A percentile compares a stretch with the other conserved stretches of the same genome.
phyloP scores from a whole-genome alignment of 2,113 vertebrate genomes.

The Caranx ignobilis region DNA sequence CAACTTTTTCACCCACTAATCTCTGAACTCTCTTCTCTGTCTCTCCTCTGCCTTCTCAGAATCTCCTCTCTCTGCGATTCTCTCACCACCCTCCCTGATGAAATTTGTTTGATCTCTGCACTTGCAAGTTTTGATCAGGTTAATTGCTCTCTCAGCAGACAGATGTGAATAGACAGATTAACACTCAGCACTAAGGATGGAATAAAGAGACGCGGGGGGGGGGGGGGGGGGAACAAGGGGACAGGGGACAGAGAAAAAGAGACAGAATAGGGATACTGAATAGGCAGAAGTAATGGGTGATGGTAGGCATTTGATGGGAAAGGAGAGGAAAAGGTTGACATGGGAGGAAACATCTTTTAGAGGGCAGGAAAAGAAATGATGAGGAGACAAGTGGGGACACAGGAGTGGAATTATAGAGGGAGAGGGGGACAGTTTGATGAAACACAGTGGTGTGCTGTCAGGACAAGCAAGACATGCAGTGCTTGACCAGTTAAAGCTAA shows the following conservation, averaged over 20 bases:
- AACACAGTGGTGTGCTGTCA: constrained; percentile 1
- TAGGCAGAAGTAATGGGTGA: not conserved
- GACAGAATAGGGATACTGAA: not conserved
- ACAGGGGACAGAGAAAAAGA: not conserved
- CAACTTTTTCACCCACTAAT: not conserved
- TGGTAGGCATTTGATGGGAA: not conserved
- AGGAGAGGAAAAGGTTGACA: not conserved
- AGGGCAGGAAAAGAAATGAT: not conserved
- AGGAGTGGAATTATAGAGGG: constrained; percentile 32
- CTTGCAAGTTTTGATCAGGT: constrained; percentile 57
- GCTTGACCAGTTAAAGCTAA: too few relatives aligned
- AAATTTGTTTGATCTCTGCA: constrained; percentile 53
- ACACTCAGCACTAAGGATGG: not conserved
- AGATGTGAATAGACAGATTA: constrained; percentile 48
- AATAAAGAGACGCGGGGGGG: constrained; percentile 11
- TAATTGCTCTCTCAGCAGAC: constrained; percentile 52
- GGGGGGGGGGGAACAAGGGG: not conserved
- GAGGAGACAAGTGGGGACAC: not conserved
- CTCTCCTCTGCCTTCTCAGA: constrained; percentile 12
- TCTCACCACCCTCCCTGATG: not conserved
- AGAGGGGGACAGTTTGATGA: constrained; percentile 53
- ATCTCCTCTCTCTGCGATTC: not conserved
- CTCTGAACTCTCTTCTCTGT: not conserved
- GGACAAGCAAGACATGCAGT: too few relatives aligned
- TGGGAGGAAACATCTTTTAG: not conserved